A percentile compares a stretch with the other conserved stretches of the same genome.
Conservation (phyloP, 2,888 invertebrate species). For the Lamproptera curius region DNA sequence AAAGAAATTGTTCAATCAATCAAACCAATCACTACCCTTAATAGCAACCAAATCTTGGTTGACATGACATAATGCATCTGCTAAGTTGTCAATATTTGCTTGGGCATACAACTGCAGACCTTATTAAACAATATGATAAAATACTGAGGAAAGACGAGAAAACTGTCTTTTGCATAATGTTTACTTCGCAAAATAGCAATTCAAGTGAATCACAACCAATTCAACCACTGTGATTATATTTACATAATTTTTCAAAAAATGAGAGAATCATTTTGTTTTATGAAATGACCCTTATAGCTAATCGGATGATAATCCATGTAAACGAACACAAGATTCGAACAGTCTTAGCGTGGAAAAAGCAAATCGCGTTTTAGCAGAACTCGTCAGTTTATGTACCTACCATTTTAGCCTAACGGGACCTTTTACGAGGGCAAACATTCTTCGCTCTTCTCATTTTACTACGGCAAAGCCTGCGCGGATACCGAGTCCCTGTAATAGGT, state of each 20-base stretch:
- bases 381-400: conserved; percentile 6
- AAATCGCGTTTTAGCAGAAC: conserved; percentile 8
- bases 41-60: too few relatives aligned
- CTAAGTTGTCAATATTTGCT: too few relatives aligned
- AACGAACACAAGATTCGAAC: neutral
- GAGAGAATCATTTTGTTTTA: too few relatives aligned
- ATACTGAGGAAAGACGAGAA: too few relatives aligned
- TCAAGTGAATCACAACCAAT: neutral
- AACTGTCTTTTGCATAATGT: too few relatives aligned
- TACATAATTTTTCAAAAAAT: neutral
- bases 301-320: neutral
- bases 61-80: too few relatives aligned
- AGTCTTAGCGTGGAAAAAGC: neutral
- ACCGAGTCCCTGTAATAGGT: too few relatives aligned
- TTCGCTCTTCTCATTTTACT: conserved; percentile 27
- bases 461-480: conserved; percentile 23
- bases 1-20: too few relatives aligned
- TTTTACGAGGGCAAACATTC: conserved; percentile 26
- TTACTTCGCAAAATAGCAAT: too few relatives aligned
- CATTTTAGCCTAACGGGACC: conserved; percentile 13
- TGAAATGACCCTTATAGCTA: neutral
- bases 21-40: too few relatives aligned
- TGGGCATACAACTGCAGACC: too few relatives aligned
- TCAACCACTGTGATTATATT: neutral
- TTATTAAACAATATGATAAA: too few relatives aligned